Evolutionary conservation across 2,888 invertebrate genomes (phyloP).

Genomic region (Tachina fera): DNA sequence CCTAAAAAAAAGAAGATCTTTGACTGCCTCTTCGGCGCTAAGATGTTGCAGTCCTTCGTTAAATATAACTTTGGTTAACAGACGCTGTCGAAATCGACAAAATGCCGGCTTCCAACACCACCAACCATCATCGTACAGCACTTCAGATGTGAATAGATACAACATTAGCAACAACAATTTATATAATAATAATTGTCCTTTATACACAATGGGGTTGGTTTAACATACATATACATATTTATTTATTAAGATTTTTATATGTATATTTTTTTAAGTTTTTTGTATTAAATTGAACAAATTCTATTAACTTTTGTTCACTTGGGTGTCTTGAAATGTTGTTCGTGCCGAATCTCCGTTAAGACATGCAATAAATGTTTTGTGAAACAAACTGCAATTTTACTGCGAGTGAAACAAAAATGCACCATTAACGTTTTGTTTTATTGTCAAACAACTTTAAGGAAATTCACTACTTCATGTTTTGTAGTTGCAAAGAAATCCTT

Average conservation of each 20-base stretch:
- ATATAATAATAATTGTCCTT: conserved; percentile 39
- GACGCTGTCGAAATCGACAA: conserved; percentile 43
- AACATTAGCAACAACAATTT: conserved; percentile 43
- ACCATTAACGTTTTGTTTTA: background rate
- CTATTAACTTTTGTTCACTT: background rate
- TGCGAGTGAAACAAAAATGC: background rate
- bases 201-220: conserved; percentile 60
- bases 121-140: conserved; percentile 8
- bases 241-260: background rate
- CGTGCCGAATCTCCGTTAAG: background rate
- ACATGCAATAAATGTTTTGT: background rate
- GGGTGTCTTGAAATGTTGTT: background rate
- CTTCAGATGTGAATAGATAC: conserved; percentile 13
- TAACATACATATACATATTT: background rate
- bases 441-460: background rate
- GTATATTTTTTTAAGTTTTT: background rate
- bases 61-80: conserved; percentile 46
- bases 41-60: conserved; percentile 49
- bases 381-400: background rate
- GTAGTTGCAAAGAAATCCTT: background rate
- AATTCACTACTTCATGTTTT: conserved; percentile 3
- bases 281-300: no score
- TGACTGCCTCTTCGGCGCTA: conserved; percentile 43
- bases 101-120: conserved; percentile 39
- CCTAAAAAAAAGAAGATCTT: conserved; percentile 44